phyloP scores from a whole-genome alignment of 2,797 vertebrate species.

The Poecilia picta region DNA sequence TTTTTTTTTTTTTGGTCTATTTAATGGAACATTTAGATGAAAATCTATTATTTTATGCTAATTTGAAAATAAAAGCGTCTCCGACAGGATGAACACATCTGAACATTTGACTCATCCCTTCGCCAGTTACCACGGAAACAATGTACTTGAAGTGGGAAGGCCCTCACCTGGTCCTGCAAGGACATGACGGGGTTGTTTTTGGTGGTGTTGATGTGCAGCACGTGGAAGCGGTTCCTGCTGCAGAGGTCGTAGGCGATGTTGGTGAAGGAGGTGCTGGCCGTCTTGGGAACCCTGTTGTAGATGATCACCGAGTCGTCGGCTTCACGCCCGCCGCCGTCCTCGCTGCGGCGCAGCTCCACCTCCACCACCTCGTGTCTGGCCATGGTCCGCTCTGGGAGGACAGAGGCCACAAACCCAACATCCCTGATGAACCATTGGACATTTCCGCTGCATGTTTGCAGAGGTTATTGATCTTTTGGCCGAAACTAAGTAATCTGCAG shows the following conservation, averaged over 20 bases:
- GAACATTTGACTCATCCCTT: neutral
- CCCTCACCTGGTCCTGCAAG: constrained; percentile 92
- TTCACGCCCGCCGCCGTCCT: constrained; percentile 81
- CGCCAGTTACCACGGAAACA: no score
- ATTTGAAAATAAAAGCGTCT: neutral
- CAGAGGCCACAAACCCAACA: neutral
- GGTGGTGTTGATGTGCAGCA: constrained; percentile 97
- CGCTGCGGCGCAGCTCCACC: constrained; percentile 88
- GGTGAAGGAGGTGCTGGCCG: constrained; percentile 97
- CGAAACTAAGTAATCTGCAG: neutral
- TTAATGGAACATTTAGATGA: neutral
- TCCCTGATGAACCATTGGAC: neutral
- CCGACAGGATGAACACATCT: neutral
- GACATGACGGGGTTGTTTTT: constrained; percentile 99
- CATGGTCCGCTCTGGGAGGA: constrained; percentile 70
- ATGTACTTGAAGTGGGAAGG: neutral
- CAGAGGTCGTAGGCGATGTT: constrained; percentile 97
- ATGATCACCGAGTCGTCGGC: constrained; percentile 90
- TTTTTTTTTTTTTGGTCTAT: neutral
- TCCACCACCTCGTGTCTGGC: constrained; percentile 92
- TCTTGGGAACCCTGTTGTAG: constrained; percentile 97
- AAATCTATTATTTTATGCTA: neutral
- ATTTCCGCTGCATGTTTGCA: no score
- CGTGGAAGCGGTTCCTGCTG: constrained; percentile 92
- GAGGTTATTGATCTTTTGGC: no score